phyloP scores from a whole-genome alignment of 2,888 invertebrate genomes.

The Timema podura region DNA sequence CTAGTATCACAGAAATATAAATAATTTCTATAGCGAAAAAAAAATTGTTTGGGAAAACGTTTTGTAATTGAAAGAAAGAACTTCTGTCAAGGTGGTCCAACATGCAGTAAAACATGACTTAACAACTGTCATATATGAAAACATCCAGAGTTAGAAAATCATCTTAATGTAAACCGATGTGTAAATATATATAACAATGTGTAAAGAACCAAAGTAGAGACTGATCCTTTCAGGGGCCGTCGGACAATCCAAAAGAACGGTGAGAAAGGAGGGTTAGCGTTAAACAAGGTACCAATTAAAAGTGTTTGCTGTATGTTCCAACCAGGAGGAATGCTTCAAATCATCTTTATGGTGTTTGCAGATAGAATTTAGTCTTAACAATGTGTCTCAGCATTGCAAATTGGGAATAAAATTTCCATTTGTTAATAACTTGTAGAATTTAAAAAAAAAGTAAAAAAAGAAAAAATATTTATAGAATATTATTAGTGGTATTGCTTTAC shows the following conservation, averaged over 20 bases:
- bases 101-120: no score
- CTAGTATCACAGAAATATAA: slow-evolving; percentile 15
- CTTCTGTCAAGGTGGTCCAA: no score
- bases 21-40: slow-evolving; percentile 18
- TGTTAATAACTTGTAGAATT: slow-evolving; percentile 27
- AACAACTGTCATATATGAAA: slow-evolving; percentile 13
- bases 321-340: not conserved
- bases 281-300: slow-evolving; percentile 5
- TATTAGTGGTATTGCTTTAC: slow-evolving; percentile 44
- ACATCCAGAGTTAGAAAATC: slow-evolving; percentile 6
- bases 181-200: slow-evolving; percentile 21
- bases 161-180: not conserved
- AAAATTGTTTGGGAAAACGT: slow-evolving; percentile 10
- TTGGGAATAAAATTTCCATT: slow-evolving; percentile 26
- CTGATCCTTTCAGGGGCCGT: slow-evolving; percentile 27
- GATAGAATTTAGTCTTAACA: not conserved
- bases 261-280: not conserved
- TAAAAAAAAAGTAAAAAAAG: slow-evolving; percentile 22
- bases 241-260: slow-evolving; percentile 26
- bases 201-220: slow-evolving; percentile 28
- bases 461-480: slow-evolving; percentile 35
- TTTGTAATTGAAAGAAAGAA: no score
- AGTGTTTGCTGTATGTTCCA: slow-evolving; percentile 1
- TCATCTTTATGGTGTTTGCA: slow-evolving; percentile 11
- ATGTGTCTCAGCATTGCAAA: slow-evolving; percentile 14